Evolutionary conservation across 2,113 vertebrate genomes (phyloP).

Genomic region (Muntiacus reevesi): DNA sequence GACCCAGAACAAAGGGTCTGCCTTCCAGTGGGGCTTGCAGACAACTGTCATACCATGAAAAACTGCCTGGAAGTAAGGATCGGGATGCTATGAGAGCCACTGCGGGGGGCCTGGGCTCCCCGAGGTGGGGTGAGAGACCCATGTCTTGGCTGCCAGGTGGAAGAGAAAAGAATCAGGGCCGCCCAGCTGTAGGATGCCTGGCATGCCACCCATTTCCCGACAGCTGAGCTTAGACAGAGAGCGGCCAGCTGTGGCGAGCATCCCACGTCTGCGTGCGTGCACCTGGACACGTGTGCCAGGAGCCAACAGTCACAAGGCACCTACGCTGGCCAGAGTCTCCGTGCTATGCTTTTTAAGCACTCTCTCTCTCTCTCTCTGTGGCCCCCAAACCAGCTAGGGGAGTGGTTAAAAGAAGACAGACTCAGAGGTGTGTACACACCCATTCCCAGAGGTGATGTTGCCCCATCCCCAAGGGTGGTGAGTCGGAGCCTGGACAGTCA

Average conservation of each 20-base stretch:
- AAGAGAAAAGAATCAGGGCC: not conserved
- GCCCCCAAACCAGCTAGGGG: not conserved
- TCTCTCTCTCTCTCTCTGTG: not conserved
- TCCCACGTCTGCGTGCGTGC: not conserved
- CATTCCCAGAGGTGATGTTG: too few relatives aligned
- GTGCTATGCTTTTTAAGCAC: not conserved
- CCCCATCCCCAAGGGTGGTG: not conserved
- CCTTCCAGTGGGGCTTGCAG: not conserved
- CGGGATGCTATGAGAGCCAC: not conserved
- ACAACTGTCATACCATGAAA: not conserved
- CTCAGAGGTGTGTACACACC: too few relatives aligned
- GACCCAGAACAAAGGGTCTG: not conserved
- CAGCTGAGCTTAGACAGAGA: not conserved
- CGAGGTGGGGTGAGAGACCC: fast-evolving
- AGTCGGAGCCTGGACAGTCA: not conserved
- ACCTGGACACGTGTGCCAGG: not conserved
- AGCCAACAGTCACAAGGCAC: not conserved
- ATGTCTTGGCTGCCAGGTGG: not conserved
- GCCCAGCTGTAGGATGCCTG: not conserved
- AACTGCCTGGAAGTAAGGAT: not conserved
- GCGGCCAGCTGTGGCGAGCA: not conserved
- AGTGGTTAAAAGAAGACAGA: not conserved
- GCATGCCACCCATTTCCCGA: not conserved
- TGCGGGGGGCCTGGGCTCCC: not conserved
- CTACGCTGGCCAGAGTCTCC: not conserved